Percentiles rank a stretch among this genome's conserved stretches.
These are phyloP conservation scores for Uropsilus gracilis DNA, from an alignment of 2,113 vertebrate species.

Conservation along the genomic window DNA sequence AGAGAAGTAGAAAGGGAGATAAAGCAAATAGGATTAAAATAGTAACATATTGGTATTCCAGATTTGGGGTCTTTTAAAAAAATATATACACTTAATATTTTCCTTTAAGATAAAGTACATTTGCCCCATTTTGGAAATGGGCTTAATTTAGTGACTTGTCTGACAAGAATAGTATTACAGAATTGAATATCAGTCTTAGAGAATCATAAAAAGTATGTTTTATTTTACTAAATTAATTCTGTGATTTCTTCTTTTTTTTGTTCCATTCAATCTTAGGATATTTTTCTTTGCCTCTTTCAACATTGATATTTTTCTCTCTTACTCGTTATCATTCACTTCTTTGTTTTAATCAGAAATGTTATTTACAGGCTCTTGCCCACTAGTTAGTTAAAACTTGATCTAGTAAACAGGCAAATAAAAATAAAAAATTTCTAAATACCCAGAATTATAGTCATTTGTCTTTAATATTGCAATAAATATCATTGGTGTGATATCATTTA, in stretches of 20 bases:
- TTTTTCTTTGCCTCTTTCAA: not conserved
- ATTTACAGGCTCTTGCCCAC: not conserved
- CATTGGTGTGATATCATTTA: not conserved
- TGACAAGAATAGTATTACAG: not conserved
- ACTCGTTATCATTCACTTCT: not conserved
- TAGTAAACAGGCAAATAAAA: not conserved
- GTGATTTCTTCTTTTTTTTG: not conserved
- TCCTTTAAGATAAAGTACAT: not conserved
- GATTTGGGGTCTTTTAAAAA: not conserved
- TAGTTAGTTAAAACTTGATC: not conserved
- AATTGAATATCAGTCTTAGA: not conserved
- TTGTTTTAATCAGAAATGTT: not conserved
- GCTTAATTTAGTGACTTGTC: not conserved
- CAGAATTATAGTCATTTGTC: not conserved
- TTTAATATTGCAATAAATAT: not conserved
- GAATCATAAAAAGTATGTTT: not conserved
- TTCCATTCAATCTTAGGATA: not conserved
- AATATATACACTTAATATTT: not conserved
- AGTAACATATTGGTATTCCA: not conserved
- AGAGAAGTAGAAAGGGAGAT: not conserved
- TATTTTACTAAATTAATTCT: not conserved
- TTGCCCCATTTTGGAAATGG: not conserved
- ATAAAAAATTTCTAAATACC: not conserved
- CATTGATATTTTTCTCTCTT: not conserved
- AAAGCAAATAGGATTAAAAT: not conserved